These are phyloP conservation scores for Drosophila macrospina DNA, from an alignment of 2,888 invertebrate species.

Conservation along the genomic window DNA sequence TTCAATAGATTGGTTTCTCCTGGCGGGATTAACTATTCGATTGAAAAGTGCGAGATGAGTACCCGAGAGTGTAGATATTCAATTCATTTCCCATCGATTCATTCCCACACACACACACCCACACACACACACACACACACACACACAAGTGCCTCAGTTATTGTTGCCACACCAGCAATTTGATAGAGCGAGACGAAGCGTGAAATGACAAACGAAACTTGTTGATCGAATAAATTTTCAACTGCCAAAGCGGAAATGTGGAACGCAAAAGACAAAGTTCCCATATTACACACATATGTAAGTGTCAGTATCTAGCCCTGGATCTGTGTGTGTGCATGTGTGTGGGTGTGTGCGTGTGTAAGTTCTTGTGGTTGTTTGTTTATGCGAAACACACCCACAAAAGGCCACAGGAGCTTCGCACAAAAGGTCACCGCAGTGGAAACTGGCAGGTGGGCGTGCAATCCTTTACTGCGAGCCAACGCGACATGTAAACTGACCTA, in stretches of 20 bases:
- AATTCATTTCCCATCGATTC: slow-evolving; percentile 19
- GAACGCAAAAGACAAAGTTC: slow-evolving; percentile 59
- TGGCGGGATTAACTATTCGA: slow-evolving; percentile 5
- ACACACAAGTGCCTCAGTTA: slow-evolving; percentile 30
- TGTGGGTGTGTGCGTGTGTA: slow-evolving; percentile 12
- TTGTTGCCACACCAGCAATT: slow-evolving; percentile 39
- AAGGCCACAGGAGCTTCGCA: slow-evolving; percentile 44
- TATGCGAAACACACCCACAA: slow-evolving; percentile 64
- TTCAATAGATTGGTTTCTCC: background rate
- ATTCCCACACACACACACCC: slow-evolving; percentile 2
- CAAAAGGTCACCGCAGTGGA: slow-evolving; percentile 57
- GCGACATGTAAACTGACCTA: slow-evolving; percentile 76
- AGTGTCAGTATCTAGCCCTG: slow-evolving; percentile 12
- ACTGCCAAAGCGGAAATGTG: slow-evolving; percentile 72
- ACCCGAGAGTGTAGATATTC: slow-evolving; percentile 10
- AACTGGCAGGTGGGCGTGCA: slow-evolving; percentile 54
- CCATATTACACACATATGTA: slow-evolving; percentile 18
- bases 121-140: slow-evolving; percentile 2
- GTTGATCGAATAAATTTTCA: slow-evolving; percentile 78
- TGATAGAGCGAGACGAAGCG: slow-evolving; percentile 73
- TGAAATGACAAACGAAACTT: slow-evolving; percentile 76
- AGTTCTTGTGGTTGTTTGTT: slow-evolving; percentile 36
- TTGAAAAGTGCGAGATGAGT: too few relatives aligned
- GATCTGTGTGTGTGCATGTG: background rate
- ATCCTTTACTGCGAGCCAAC: slow-evolving; percentile 62